phyloP scores from a whole-genome alignment of 2,113 vertebrate genomes.

The Eretmochelys imbricata region DNA sequence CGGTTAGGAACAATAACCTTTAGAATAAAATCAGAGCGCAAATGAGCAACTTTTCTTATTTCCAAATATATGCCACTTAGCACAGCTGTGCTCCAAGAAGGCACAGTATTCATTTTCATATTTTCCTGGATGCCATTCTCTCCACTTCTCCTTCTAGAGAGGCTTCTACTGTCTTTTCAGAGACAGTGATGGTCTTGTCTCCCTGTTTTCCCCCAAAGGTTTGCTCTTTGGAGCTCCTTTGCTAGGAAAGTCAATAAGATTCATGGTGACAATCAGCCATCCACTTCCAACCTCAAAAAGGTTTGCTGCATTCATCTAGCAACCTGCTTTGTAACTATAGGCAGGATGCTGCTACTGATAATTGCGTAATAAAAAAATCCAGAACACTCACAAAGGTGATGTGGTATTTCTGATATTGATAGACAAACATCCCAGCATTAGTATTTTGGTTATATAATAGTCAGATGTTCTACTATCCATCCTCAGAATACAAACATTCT shows the following conservation, averaged over 20 bases:
- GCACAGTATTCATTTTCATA: not conserved
- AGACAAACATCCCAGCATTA: not conserved
- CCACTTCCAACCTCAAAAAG: not conserved
- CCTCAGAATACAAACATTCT: not conserved
- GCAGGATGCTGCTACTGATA: not conserved
- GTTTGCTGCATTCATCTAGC: not conserved
- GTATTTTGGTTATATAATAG: not conserved
- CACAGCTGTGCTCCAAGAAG: not conserved
- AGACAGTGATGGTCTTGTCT: not conserved
- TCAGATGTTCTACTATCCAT: not conserved
- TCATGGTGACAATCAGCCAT: not conserved
- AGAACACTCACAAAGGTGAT: not conserved
- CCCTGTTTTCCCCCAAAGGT: not conserved
- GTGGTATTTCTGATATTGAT: not conserved
- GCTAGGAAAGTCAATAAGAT: not conserved
- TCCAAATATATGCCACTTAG: not conserved
- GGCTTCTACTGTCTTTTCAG: not conserved
- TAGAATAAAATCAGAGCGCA: not conserved
- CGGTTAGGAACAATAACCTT: not conserved
- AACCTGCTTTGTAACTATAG: not conserved
- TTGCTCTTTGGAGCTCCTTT: not conserved
- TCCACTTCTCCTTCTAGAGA: not conserved
- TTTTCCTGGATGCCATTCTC: not conserved
- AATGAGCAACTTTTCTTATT: not conserved
- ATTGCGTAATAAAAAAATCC: not conserved